These are phyloP conservation scores for Liolophura sinensis DNA, from an alignment of 1,140 invertebrate genomes.

Conservation along the genomic window DNA sequence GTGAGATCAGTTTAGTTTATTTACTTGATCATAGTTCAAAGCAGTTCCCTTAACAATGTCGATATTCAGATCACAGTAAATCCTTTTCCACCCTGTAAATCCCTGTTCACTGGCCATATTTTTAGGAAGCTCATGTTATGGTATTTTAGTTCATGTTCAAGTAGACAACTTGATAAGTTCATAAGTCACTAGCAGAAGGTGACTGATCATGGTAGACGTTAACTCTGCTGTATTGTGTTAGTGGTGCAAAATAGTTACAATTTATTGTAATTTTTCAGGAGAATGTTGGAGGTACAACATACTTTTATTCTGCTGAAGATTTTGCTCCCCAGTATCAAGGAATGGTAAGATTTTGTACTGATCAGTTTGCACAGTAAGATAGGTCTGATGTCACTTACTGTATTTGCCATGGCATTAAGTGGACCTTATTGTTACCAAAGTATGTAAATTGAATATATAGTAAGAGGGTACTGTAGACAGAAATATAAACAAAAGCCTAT, in stretches of 20 bases:
- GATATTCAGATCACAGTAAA: neutral
- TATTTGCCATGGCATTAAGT: neutral
- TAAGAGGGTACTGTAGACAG: neutral
- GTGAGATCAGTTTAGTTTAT: too few relatives aligned
- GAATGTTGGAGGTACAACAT: constrained; percentile 91
- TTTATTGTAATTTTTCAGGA: constrained; percentile 64
- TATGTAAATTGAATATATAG: neutral
- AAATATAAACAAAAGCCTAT: neutral
- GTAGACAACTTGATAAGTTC: too few relatives aligned
- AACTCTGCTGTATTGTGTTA: neutral
- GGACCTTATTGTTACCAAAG: neutral
- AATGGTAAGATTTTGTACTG: constrained; percentile 33
- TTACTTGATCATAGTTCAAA: neutral
- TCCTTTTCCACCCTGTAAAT: neutral
- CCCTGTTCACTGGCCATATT: neutral
- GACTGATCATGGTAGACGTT: neutral
- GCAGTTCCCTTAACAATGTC: neutral
- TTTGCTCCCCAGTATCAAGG: constrained; percentile 52
- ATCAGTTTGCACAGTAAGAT: neutral
- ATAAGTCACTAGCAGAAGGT: neutral
- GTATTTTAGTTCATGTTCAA: too few relatives aligned
- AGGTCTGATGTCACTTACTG: neutral
- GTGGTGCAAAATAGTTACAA: neutral
- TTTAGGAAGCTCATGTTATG: too few relatives aligned
- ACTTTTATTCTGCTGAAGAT: constrained; percentile 76